Conservation (phyloP, 92 coral and sea anemone genomes). For the Chrysogorgia sp. region DNA sequence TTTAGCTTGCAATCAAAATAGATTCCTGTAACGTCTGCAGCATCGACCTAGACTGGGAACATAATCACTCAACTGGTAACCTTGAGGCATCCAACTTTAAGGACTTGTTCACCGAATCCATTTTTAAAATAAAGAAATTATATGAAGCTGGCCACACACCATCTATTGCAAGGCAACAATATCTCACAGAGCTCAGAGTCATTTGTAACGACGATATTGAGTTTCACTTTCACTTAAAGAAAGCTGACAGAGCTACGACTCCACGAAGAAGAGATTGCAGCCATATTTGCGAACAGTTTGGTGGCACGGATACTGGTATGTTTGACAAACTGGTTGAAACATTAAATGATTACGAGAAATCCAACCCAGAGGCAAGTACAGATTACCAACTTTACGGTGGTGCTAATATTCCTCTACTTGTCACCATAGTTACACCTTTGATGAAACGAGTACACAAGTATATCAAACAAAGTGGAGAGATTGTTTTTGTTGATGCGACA, state of each 20-base stretch:
- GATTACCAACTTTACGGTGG: constrained; percentile 22
- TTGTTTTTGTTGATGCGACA: constrained; percentile 40
- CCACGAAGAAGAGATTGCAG: constrained; percentile 67
- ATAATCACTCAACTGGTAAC: constrained; percentile 62
- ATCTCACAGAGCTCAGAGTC: constrained; percentile 56
- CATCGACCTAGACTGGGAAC: constrained; percentile 65
- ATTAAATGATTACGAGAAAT: constrained; percentile 26
- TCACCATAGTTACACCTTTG: constrained; percentile 9
- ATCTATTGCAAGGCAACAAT: constrained; percentile 66
- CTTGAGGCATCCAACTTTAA: constrained; percentile 65
- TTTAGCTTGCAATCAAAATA: constrained; percentile 39
- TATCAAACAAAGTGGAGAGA: constrained; percentile 18
- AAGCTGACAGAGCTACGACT: constrained; percentile 64
- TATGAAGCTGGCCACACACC: constrained; percentile 73
- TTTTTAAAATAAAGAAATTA: constrained; percentile 53
- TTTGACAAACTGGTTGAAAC: constrained; percentile 52
- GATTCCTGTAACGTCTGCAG: no score
- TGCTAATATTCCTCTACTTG: constrained; percentile 18
- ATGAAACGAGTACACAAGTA: constrained; percentile 35
- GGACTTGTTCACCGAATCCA: constrained; percentile 59
- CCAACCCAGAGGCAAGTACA: constrained; percentile 33
- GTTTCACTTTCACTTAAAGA: constrained; percentile 57
- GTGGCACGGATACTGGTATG: constrained; percentile 26
- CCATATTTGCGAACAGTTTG: constrained; percentile 56
- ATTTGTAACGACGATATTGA: constrained; percentile 58